A percentile compares a stretch with the other conserved stretches of the same genome.
Conservation (phyloP, 2,797 vertebrate species). For the Urophycis tenuis region DNA sequence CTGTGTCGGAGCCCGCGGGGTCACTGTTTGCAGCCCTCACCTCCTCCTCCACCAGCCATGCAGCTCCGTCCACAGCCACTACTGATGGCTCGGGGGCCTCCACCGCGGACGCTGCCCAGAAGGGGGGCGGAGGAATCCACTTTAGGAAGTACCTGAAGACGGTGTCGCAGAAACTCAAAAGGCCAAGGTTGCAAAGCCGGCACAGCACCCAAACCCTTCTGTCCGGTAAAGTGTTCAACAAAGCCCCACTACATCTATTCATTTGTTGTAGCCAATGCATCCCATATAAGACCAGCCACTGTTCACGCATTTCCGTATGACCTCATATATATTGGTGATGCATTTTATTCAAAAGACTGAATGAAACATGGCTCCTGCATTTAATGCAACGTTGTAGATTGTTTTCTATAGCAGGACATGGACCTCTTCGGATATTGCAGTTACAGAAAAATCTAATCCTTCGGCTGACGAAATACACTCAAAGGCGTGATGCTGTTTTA, state of each 20-base stretch:
- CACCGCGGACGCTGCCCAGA: conserved; percentile 55
- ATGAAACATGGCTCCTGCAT: not conserved
- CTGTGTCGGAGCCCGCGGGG: conserved; percentile 73
- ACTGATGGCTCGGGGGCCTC: conserved; percentile 46
- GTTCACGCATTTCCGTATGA: not conserved
- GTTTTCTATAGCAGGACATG: not conserved
- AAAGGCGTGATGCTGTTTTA: not conserved
- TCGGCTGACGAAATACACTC: not conserved
- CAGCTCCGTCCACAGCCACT: conserved; percentile 28
- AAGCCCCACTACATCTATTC: not conserved
- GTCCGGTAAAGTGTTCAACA: conserved; percentile 50
- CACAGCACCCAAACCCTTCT: conserved; percentile 42
- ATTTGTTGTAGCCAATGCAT: not conserved
- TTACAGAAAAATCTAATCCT: not conserved
- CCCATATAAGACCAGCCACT: not conserved
- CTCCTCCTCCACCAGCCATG: conserved; percentile 25
- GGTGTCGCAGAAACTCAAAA: conserved; percentile 74
- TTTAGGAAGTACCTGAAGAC: conserved; percentile 74
- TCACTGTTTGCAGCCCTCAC: conserved; percentile 49
- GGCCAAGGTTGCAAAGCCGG: conserved; percentile 59
- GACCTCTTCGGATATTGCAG: not conserved
- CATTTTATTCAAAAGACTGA: not conserved
- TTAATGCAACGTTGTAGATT: not conserved
- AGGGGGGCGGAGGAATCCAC: conserved; percentile 58
- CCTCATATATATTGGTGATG: not conserved